Conservation (phyloP, 2,797 vertebrate genomes). For the Bradypus variegatus region DNA sequence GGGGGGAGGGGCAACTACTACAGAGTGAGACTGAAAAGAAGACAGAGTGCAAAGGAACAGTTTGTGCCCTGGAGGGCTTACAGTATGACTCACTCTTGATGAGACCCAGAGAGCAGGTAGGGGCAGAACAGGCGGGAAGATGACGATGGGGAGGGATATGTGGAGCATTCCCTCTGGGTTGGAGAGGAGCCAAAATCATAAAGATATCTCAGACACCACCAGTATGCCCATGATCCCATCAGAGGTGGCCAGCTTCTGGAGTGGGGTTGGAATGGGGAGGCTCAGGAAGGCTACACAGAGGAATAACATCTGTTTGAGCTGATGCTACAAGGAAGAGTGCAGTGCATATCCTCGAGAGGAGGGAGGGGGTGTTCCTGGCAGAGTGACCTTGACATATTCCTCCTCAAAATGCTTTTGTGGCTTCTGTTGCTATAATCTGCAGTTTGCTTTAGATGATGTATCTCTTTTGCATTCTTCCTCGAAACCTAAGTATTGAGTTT, state of each 20-base stretch:
- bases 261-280: background rate
- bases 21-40: background rate
- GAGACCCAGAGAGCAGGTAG: constrained; percentile 48
- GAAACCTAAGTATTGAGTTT: background rate
- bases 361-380: background rate
- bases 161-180: background rate
- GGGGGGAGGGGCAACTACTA: background rate
- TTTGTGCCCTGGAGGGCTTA: constrained; percentile 50
- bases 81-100: constrained; percentile 42
- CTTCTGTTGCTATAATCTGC: background rate
- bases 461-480: background rate
- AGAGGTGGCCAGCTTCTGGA: background rate
- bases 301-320: background rate
- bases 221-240: background rate
- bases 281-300: background rate
- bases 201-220: background rate
- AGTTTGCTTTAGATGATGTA: background rate
- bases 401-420: background rate
- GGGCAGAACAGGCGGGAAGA: constrained; percentile 12
- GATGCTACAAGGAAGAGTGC: background rate
- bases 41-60: background rate
- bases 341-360: background rate
- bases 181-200: background rate
- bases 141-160: background rate
- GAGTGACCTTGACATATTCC: background rate